Conservation (phyloP, 2,888 invertebrate genomes). For the Diloba caeruleocephala region DNA sequence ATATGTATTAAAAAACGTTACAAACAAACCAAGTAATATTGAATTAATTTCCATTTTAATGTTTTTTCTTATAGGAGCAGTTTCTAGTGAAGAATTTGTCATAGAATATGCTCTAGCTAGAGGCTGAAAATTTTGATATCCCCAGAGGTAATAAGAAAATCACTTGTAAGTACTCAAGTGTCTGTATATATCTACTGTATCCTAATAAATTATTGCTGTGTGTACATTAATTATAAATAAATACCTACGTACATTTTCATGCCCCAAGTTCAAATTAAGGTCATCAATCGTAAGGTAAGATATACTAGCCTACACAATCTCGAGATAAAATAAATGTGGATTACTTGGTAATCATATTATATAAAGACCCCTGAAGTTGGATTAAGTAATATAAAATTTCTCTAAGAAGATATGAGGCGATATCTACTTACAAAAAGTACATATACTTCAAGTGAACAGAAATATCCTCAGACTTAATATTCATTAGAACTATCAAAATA, state of each 20-base stretch:
- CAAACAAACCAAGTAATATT: too few species aligned
- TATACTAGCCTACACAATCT: slow-evolving; percentile 22
- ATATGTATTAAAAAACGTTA: too few species aligned
- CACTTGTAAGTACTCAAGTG: too few species aligned
- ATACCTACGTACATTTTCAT: neutral
- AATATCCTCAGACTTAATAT: neutral
- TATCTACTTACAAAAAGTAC: neutral
- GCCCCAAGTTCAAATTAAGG: slow-evolving; percentile 37
- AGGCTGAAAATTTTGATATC: too few species aligned
- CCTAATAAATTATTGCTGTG: too few species aligned
- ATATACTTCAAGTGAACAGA: neutral
- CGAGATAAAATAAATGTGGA: slow-evolving; percentile 31
- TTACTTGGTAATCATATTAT: slow-evolving; percentile 12
- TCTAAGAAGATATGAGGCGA: neutral
- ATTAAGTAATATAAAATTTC: neutral
- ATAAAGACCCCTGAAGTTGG: slow-evolving; percentile 4
- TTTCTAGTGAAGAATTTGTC: too few species aligned
- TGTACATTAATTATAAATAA: too few species aligned
- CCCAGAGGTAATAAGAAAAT: too few species aligned
- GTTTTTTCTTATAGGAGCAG: too few species aligned
- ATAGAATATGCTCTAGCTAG: too few species aligned
- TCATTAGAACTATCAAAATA: neutral
- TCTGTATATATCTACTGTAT: too few species aligned
- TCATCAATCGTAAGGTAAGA: slow-evolving; percentile 22
- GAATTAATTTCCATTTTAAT: too few species aligned